phyloP scores from a whole-genome alignment of 2,888 invertebrate species.

The Drosophila eohydei region DNA sequence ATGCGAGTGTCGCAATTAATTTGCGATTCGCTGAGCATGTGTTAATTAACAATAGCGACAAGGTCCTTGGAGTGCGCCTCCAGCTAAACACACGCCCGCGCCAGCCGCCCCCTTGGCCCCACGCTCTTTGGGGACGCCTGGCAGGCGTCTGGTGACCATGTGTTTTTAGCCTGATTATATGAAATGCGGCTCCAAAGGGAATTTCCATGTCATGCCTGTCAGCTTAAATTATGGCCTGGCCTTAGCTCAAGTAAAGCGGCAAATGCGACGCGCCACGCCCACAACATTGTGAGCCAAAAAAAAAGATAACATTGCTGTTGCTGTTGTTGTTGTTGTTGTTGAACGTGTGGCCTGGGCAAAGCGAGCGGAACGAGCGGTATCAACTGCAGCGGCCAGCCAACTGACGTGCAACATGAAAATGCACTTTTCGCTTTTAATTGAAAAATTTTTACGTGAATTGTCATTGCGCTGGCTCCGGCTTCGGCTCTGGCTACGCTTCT shows the following conservation, averaged over 20 bases:
- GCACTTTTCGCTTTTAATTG: constrained; percentile 81
- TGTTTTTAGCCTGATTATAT: constrained; percentile 76
- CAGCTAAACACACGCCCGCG: constrained; percentile 2
- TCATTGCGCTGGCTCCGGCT: constrained; percentile 54
- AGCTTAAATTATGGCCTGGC: constrained; percentile 78
- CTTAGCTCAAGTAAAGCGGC: constrained; percentile 62
- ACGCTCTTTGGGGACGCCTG: constrained; percentile 17
- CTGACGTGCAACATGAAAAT: constrained; percentile 81
- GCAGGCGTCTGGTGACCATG: constrained; percentile 56
- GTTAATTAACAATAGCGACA: constrained; percentile 82
- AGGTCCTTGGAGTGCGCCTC: constrained; percentile 60
- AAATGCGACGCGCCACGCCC: constrained; percentile 20
- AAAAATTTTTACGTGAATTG: constrained; percentile 72
- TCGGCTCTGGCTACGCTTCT: not conserved
- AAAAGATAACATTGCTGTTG: constrained; percentile 18
- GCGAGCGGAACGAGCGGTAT: constrained; percentile 2
- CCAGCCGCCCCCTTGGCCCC: too few relatives aligned
- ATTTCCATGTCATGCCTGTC: constrained; percentile 77
- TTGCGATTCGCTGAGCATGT: constrained; percentile 84
- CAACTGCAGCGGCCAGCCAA: constrained; percentile 34
- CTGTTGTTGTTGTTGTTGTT: not conserved
- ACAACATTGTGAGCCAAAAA: constrained; percentile 9
- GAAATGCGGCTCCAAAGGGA: constrained; percentile 72
- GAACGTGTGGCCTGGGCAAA: constrained; percentile 3
- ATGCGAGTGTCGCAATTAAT: constrained; percentile 76